These are phyloP conservation scores for Cylloceria caligata DNA, from an alignment of 2,888 invertebrate species.

Conservation along the genomic window DNA sequence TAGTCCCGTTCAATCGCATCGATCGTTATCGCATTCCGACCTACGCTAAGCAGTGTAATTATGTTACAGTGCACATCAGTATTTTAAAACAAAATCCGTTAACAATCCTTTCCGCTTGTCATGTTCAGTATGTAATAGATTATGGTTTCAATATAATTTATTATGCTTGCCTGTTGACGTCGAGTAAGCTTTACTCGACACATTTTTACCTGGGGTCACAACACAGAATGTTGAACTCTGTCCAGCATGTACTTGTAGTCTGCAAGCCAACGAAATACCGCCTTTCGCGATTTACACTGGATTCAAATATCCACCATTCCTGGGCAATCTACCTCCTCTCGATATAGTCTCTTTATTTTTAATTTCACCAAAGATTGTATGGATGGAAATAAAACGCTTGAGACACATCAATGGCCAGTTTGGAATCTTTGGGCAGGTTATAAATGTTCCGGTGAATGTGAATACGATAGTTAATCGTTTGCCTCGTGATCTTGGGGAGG, in stretches of 20 bases:
- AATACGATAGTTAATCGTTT: conserved; percentile 71
- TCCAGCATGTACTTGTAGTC: conserved; percentile 27
- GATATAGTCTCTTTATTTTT: conserved; percentile 71
- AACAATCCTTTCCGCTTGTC: conserved; percentile 26
- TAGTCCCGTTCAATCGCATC: too few relatives aligned
- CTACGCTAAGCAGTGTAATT: too few relatives aligned
- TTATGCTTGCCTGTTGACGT: background rate
- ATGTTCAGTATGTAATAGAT: conserved; percentile 47
- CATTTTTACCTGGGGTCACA: conserved; percentile 29
- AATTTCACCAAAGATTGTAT: conserved; percentile 73
- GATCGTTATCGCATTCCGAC: too few relatives aligned
- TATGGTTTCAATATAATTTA: conserved; percentile 53
- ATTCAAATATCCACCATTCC: conserved; percentile 53
- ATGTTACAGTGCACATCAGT: too few relatives aligned
- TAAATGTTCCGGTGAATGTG: conserved; percentile 74
- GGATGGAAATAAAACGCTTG: conserved; percentile 72
- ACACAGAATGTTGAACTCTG: conserved; percentile 31
- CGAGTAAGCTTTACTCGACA: conserved; percentile 24
- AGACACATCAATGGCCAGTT: conserved; percentile 73
- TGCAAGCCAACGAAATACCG: conserved; percentile 46
- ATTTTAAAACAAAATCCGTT: conserved; percentile 26
- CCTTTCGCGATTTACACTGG: conserved; percentile 51
- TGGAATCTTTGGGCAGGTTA: conserved; percentile 73
- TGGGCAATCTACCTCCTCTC: conserved; percentile 66
- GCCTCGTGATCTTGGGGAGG: conserved; percentile 72